Conservation (phyloP, 2,797 vertebrate species). For the Propithecus deckenii region DNA sequence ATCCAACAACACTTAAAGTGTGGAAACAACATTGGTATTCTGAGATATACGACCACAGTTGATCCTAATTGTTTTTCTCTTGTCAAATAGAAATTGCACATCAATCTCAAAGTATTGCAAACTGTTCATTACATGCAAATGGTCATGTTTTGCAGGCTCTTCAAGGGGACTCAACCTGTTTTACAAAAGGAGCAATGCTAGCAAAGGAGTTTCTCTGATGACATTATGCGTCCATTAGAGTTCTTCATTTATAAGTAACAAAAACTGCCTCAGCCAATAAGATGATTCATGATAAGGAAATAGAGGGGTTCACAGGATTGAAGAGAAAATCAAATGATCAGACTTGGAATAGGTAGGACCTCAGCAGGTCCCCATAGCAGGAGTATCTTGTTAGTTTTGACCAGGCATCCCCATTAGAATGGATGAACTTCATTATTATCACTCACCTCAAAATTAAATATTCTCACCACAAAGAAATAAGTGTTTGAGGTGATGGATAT, state of each 20-base stretch:
- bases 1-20: conserved; percentile 60
- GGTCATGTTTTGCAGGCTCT: neutral
- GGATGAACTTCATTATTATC: neutral
- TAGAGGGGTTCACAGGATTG: neutral
- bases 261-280: neutral
- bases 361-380: neutral
- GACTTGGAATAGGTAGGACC: neutral
- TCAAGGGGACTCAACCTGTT: neutral
- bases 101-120: conserved; percentile 53
- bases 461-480: neutral
- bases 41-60: conserved; percentile 11
- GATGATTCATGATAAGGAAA: neutral
- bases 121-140: conserved; percentile 64
- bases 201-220: neutral
- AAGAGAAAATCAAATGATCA: neutral
- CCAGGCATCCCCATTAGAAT: neutral
- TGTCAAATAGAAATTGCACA: conserved; percentile 70
- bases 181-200: conserved; percentile 21
- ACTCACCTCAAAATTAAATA: neutral
- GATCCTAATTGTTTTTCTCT: conserved; percentile 68
- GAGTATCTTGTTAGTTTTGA: neutral
- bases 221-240: neutral
- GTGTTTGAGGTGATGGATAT: neutral
- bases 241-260: neutral
- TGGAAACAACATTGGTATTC: conserved; percentile 65